Evolutionary conservation across 1,140 invertebrate species (phyloP).

Genomic region (Meloidogyne chitwoodi): DNA sequence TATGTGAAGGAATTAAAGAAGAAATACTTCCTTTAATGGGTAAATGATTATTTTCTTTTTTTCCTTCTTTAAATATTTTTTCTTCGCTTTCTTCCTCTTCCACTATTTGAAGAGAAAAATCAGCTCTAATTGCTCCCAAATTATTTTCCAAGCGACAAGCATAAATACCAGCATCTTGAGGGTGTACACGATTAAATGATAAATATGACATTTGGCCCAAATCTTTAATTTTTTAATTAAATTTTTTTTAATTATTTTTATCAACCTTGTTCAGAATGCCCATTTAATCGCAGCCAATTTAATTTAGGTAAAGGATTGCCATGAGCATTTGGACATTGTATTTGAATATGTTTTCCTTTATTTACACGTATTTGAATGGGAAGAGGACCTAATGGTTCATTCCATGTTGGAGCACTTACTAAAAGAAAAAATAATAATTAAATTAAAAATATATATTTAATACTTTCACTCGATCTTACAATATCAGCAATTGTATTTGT

Average conservation of each 20-base stretch:
- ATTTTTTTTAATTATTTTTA: neutral
- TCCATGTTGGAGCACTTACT: slow-evolving; percentile 24
- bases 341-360: slow-evolving; percentile 4
- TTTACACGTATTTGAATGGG: neutral
- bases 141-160: slow-evolving; percentile 62
- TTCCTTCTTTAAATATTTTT: neutral
- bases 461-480: slow-evolving; percentile 3
- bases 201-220: slow-evolving; percentile 18
- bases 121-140: slow-evolving; percentile 54
- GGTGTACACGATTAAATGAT: slow-evolving; percentile 11
- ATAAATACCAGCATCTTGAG: slow-evolving; percentile 61
- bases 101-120: slow-evolving; percentile 15
- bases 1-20: neutral
- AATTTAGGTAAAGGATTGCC: slow-evolving; percentile 30
- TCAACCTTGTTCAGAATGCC: slow-evolving; percentile 1
- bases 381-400: neutral
- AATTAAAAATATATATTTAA: neutral
- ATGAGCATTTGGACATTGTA: slow-evolving; percentile 14
- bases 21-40: slow-evolving; percentile 7
- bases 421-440: neutral
- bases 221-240: slow-evolving; percentile 21
- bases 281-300: slow-evolving; percentile 12
- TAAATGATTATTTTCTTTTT: neutral
- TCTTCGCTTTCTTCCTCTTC: neutral
- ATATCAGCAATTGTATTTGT: neutral